These are phyloP conservation scores for Myotis myotis DNA, from an alignment of 2,797 vertebrate species.

Conservation along the genomic window DNA sequence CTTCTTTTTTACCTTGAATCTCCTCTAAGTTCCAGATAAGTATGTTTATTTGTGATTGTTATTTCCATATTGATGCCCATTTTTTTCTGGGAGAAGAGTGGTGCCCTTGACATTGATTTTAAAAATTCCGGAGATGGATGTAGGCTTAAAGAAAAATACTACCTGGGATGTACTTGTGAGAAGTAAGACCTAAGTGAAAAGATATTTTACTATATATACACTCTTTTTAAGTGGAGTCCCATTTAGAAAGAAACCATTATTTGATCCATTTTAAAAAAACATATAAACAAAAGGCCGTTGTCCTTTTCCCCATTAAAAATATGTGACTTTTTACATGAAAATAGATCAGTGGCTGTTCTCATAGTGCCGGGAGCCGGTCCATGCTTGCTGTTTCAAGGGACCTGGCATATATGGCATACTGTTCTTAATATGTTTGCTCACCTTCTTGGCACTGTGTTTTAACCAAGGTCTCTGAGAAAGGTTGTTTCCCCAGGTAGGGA, in stretches of 20 bases:
- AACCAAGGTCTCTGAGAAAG: too few relatives aligned
- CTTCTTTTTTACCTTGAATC: neutral
- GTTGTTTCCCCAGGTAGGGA: too few relatives aligned
- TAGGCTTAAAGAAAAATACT: neutral
- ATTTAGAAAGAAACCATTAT: neutral
- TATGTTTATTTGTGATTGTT: neutral
- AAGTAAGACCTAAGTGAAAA: neutral
- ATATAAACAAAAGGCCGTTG: neutral
- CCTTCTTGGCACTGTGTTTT: too few relatives aligned
- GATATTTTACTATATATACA: neutral
- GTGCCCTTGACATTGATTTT: neutral
- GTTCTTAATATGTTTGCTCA: too few relatives aligned
- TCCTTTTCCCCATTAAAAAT: neutral
- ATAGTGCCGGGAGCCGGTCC: too few relatives aligned
- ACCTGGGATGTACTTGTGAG: neutral
- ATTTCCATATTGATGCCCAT: neutral
- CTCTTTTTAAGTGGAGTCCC: neutral
- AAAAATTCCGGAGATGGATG: neutral
- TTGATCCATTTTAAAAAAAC: conserved; percentile 4
- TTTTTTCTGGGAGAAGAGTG: neutral
- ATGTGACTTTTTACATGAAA: neutral
- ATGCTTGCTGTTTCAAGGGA: too few relatives aligned
- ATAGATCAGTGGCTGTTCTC: neutral
- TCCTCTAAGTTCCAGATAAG: neutral
- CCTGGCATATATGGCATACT: too few relatives aligned